These are phyloP conservation scores for Mormyrops attenuatus DNA, from an alignment of 2,797 vertebrate species.

Conservation along the genomic window DNA sequence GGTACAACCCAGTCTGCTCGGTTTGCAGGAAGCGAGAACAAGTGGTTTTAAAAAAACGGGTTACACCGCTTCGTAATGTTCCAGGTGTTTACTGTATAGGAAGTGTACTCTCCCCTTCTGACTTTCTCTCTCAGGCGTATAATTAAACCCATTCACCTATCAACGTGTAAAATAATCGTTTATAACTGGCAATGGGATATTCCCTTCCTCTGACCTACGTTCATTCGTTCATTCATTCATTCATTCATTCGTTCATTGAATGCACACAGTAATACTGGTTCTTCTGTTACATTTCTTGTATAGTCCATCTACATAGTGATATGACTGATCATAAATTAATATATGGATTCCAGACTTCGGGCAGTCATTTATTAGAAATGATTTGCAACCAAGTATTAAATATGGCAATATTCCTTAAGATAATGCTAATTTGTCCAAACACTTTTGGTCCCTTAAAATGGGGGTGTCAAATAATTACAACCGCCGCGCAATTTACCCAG, in stretches of 20 bases:
- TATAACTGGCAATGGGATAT: background rate
- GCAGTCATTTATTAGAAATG: constrained; percentile 1
- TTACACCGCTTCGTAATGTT: background rate
- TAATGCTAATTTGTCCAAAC: background rate
- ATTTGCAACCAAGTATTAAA: constrained; percentile 21
- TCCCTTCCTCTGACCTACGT: background rate
- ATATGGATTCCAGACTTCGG: background rate
- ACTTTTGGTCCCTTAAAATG: background rate
- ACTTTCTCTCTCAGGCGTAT: background rate
- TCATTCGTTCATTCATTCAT: background rate
- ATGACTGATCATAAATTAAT: background rate
- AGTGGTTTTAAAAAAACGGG: background rate
- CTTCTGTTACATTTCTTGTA: background rate
- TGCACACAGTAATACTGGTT: background rate
- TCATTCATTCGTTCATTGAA: background rate
- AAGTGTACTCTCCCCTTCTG: background rate
- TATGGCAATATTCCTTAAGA: background rate
- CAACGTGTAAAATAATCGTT: background rate
- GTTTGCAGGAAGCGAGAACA: constrained; percentile 18
- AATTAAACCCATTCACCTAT: background rate
- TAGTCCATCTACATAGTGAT: background rate
- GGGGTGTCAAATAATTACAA: background rate
- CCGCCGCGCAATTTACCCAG: background rate
- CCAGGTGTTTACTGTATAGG: background rate
- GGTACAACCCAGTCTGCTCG: constrained; percentile 18